Evolutionary conservation across 2,797 vertebrate species (phyloP).

Genomic region (Apogon hyalosoma): DNA sequence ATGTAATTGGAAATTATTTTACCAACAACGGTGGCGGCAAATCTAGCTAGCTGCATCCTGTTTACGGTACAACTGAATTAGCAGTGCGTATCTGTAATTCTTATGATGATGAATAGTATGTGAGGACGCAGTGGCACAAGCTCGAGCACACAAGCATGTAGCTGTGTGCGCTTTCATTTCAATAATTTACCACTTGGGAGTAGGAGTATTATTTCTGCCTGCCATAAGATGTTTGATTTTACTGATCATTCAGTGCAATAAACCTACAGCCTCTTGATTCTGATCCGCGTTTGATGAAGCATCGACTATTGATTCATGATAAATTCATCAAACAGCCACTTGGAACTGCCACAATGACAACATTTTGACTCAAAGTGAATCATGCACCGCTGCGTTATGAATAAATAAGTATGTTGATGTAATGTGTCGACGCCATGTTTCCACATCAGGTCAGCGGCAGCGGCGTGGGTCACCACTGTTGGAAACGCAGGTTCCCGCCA

Average conservation of each 20-base stretch:
- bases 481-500: not conserved
- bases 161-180: conserved; percentile 6
- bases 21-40: not conserved
- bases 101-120: conserved; percentile 20
- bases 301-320: not conserved
- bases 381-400: conserved; percentile 2
- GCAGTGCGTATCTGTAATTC: conserved; percentile 22
- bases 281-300: not conserved
- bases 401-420: conserved; percentile 26
- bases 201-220: not conserved
- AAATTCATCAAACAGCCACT: not conserved
- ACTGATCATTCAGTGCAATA: conserved; percentile 1
- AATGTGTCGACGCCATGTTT: not conserved
- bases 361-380: not conserved
- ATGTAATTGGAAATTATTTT: not conserved
- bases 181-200: not conserved
- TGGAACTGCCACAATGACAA: conserved; percentile 3
- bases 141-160: conserved; percentile 23
- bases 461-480: not conserved
- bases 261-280: not conserved
- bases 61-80: not conserved
- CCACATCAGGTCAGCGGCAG: conserved; percentile 14
- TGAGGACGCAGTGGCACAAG: conserved; percentile 12
- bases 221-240: conserved; percentile 4
- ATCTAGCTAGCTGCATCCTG: not conserved